Conservation (phyloP, 2,888 invertebrate genomes). For the Chironomus riparius region DNA sequence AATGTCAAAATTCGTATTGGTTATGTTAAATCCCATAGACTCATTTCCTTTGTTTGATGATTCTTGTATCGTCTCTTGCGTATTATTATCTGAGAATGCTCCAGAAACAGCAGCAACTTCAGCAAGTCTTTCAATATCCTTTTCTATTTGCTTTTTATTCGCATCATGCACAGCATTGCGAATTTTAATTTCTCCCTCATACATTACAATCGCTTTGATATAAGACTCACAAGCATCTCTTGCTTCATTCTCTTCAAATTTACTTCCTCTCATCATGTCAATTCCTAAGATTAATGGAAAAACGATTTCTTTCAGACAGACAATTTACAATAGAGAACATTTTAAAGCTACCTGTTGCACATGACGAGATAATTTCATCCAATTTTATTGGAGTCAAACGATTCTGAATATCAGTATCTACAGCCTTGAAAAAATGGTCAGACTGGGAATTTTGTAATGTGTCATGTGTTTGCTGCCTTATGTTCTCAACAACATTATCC, state of each 20-base stretch:
- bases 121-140: neutral
- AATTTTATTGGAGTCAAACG: neutral
- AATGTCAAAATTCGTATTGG: neutral
- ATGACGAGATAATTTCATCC: neutral
- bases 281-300: neutral
- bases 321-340: neutral
- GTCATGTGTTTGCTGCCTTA: neutral
- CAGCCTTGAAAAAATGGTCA: neutral
- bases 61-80: neutral
- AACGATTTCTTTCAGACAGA: neutral
- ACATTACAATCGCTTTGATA: neutral
- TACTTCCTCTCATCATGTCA: neutral
- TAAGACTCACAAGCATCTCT: neutral
- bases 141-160: neutral
- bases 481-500: neutral
- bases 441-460: neutral
- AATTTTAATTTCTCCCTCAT: neutral
- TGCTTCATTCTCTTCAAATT: slow-evolving; percentile 1
- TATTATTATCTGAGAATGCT: neutral
- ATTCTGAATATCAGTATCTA: neutral
- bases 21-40: neutral
- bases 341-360: neutral
- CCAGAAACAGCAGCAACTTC: neutral
- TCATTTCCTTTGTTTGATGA: neutral
- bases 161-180: neutral